These are phyloP conservation scores for Seriola aureovittata DNA, from an alignment of 2,113 vertebrate genomes.

Conservation along the genomic window DNA sequence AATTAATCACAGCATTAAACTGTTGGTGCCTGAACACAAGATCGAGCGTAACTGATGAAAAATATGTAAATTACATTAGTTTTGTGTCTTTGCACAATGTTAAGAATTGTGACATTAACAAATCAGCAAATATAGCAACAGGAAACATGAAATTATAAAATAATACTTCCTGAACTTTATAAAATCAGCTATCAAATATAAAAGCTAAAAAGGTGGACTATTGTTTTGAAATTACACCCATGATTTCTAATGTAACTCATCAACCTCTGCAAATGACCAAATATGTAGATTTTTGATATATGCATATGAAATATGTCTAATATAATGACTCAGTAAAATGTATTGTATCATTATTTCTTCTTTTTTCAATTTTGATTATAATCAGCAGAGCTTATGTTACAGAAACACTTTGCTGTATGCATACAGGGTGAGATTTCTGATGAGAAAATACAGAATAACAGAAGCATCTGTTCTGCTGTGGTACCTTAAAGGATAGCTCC, in stretches of 20 bases:
- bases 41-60: background rate
- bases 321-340: background rate
- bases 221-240: background rate
- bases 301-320: background rate
- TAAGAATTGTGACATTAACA: no score
- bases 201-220: background rate
- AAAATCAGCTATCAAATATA: background rate
- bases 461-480: background rate
- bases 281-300: background rate
- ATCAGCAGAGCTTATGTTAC: background rate
- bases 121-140: background rate
- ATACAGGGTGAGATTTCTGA: background rate
- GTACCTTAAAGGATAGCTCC: background rate
- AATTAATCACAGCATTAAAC: background rate
- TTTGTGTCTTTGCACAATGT: background rate
- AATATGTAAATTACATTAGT: background rate
- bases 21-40: background rate
- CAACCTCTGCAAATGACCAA: background rate
- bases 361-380: background rate
- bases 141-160: background rate
- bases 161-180: background rate
- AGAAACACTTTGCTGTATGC: background rate
- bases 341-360: background rate
- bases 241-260: background rate
- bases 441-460: background rate